Conservation (phyloP, 2,888 invertebrate species). For the Hydroisotoma schaefferi region DNA sequence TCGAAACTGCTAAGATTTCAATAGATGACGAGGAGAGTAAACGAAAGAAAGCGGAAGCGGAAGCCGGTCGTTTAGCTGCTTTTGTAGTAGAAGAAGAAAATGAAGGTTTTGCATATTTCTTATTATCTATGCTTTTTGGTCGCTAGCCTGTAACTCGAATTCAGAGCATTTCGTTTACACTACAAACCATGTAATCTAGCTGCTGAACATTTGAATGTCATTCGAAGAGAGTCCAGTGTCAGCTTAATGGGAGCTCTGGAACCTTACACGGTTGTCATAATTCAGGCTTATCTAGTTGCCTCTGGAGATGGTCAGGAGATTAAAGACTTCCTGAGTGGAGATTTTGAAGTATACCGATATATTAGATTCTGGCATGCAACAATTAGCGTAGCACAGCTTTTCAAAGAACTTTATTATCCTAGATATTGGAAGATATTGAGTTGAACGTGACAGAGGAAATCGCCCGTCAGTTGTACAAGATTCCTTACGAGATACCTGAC, state of each 20-base stretch:
- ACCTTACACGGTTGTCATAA: constrained; percentile 36
- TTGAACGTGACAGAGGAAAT: constrained; percentile 36
- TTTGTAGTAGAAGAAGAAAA: constrained; percentile 5
- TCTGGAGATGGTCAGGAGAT: constrained; percentile 39
- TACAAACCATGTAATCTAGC: too few species aligned
- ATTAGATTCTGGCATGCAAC: background rate
- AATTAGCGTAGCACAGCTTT: background rate
- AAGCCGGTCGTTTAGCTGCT: constrained; percentile 24
- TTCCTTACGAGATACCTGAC: constrained; percentile 40
- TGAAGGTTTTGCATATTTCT: constrained; percentile 1
- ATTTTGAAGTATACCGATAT: constrained; percentile 36
- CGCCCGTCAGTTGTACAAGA: constrained; percentile 36
- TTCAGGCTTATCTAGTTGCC: constrained; percentile 40
- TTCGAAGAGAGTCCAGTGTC: constrained; percentile 35
- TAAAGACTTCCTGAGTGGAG: constrained; percentile 37
- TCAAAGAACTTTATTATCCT: background rate
- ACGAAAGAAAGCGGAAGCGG: constrained; percentile 38
- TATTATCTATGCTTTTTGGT: too few species aligned
- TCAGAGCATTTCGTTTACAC: too few species aligned
- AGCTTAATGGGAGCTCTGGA: constrained; percentile 36
- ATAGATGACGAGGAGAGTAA: constrained; percentile 41
- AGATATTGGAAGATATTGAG: constrained; percentile 35
- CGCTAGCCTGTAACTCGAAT: too few species aligned
- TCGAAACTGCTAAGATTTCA: constrained; percentile 30
- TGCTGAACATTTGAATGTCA: constrained; percentile 23